phyloP scores from a whole-genome alignment of 2,888 invertebrate genomes.

The Cylindroiulus punctatus region DNA sequence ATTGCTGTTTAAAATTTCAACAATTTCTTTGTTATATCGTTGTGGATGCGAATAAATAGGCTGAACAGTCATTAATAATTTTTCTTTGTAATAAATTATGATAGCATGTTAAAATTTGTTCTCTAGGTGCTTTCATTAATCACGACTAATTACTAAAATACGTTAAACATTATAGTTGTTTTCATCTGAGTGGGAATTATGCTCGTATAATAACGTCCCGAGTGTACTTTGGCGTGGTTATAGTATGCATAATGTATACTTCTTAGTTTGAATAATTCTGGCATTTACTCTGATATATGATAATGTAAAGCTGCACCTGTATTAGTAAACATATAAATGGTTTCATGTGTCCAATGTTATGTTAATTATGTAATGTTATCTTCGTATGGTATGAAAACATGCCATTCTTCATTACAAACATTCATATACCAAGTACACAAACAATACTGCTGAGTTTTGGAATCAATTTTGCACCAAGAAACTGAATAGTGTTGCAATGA shows the following conservation, averaged over 20 bases:
- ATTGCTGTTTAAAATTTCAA: too few relatives aligned
- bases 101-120: not conserved
- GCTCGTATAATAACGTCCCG: not conserved
- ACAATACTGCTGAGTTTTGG: too few relatives aligned
- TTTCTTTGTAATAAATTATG: too few relatives aligned
- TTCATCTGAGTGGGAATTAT: not conserved
- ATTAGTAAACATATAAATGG: conserved; percentile 17
- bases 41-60: too few relatives aligned
- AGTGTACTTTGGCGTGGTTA: not conserved
- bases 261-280: not conserved
- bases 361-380: not conserved
- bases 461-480: too few relatives aligned
- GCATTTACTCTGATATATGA: conserved; percentile 16
- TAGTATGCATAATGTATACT: not conserved
- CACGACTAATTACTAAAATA: not conserved
- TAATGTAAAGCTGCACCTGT: conserved; percentile 10
- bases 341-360: not conserved
- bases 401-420: not conserved
- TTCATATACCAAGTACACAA: too few relatives aligned
- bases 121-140: not conserved
- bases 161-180: not conserved
- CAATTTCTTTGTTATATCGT: too few relatives aligned
- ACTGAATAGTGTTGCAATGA: too few relatives aligned
- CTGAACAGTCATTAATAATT: too few relatives aligned
- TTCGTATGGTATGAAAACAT: not conserved